Percentiles rank a stretch among this genome's conserved stretches.
Evolutionary conservation across 2,113 vertebrate species (phyloP).

Genomic region (Regulus satrapa): DNA sequence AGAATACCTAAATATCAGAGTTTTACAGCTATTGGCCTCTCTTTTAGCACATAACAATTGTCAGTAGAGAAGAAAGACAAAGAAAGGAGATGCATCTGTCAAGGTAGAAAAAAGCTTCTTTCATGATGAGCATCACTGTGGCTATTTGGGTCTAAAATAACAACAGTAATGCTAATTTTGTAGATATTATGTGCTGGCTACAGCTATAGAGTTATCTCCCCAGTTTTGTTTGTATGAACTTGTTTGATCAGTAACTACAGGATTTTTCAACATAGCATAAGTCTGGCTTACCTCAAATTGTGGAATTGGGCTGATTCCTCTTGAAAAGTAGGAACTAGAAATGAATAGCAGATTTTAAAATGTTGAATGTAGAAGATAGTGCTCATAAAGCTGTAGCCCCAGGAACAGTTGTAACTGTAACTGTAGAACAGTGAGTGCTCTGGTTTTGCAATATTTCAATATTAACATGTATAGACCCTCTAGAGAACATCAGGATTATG

Average conservation of each 20-base stretch:
- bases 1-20: neutral
- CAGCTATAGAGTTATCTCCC: neutral
- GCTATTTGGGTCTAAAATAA: neutral
- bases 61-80: neutral
- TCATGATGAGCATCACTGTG: neutral
- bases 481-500: neutral
- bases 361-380: neutral
- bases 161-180: neutral
- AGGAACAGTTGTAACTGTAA: no score
- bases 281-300: neutral
- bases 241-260: neutral
- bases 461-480: neutral
- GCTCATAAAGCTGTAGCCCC: neutral
- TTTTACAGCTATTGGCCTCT: neutral
- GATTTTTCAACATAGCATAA: neutral
- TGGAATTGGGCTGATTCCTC: neutral
- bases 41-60: neutral
- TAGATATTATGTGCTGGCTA: neutral
- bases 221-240: rapidly evolving
- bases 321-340: neutral
- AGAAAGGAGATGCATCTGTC: neutral
- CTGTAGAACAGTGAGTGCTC: no score
- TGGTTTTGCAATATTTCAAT: neutral
- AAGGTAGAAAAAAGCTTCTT: neutral
- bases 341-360: neutral